Conservation (phyloP, 2,888 invertebrate genomes). For the Thecocarcelia acutangulata region DNA sequence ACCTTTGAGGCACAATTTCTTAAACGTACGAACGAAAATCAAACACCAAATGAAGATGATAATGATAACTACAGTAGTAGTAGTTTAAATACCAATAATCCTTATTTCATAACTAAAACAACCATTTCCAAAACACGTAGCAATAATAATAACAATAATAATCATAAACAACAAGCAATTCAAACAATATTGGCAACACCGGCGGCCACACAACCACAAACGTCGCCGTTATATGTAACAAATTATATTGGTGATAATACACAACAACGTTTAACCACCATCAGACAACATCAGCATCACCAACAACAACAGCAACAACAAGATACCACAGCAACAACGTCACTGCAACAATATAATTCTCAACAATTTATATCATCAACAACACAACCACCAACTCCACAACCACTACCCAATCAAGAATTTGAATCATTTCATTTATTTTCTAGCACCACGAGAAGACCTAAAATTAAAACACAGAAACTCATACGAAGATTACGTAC, state of each 20-base stretch:
- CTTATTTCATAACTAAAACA: slow-evolving; percentile 52
- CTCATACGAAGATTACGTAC: slow-evolving; percentile 77
- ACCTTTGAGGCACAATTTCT: slow-evolving; percentile 75
- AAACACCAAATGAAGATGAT: slow-evolving; percentile 44
- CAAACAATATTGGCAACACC: slow-evolving; percentile 24
- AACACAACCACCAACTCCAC: slow-evolving; percentile 60
- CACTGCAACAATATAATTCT: slow-evolving; percentile 53
- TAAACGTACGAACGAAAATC: slow-evolving; percentile 77
- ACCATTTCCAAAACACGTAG: slow-evolving; percentile 65
- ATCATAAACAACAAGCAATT: slow-evolving; percentile 36
- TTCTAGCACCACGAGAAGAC: slow-evolving; percentile 71
- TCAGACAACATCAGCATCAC: slow-evolving; percentile 71
- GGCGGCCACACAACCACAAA: slow-evolving; percentile 69
- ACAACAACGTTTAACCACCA: slow-evolving; percentile 78
- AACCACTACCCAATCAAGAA: slow-evolving; percentile 64
- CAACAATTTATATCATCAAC: slow-evolving; percentile 60
- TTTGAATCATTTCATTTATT: slow-evolving; percentile 54
- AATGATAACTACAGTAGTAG: slow-evolving; percentile 72
- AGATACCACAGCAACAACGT: slow-evolving; percentile 51
- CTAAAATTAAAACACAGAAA: slow-evolving; percentile 79
- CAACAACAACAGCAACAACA: slow-evolving; percentile 68
- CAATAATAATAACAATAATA: slow-evolving; percentile 53
- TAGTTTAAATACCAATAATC: slow-evolving; percentile 62
- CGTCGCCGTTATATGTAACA: slow-evolving; percentile 82
- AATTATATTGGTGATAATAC: slow-evolving; percentile 82